Conservation (phyloP, 2,113 vertebrate species). For the Protobothrops mucrosquamatus region DNA sequence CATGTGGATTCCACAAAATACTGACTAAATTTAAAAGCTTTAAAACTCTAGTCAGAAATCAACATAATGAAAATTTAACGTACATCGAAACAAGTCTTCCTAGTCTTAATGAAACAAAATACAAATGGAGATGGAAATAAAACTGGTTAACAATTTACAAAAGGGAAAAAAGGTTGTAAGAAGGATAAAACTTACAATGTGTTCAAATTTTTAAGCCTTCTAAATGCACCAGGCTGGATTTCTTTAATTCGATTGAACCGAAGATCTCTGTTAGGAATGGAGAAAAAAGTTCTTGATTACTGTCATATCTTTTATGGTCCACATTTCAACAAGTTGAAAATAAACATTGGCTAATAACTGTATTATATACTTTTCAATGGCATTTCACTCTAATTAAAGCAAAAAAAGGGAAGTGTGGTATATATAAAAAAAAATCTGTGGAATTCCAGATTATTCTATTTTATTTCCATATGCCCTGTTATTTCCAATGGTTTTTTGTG, state of each 20-base stretch:
- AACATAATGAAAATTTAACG: background rate
- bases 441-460: background rate
- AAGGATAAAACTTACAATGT: constrained; percentile 85
- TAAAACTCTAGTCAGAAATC: background rate
- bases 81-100: background rate
- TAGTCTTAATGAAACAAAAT: background rate
- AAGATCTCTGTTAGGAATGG: constrained; percentile 79
- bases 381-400: background rate
- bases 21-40: background rate
- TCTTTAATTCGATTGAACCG: constrained; percentile 98
- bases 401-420: background rate
- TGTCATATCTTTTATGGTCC: background rate
- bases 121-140: background rate
- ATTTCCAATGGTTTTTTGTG: background rate
- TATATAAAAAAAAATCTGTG: background rate
- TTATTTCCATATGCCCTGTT: background rate
- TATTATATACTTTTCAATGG: background rate
- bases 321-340: background rate
- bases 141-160: constrained; percentile 1
- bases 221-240: constrained; percentile 88
- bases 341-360: background rate
- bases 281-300: background rate
- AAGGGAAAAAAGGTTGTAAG: constrained; percentile 3
- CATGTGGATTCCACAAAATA: background rate
- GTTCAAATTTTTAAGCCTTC: constrained; percentile 88